Percentiles rank a stretch among this genome's conserved stretches.
These are phyloP conservation scores for Tapera naevia DNA, from an alignment of 2,797 vertebrate species.

Conservation along the genomic window DNA sequence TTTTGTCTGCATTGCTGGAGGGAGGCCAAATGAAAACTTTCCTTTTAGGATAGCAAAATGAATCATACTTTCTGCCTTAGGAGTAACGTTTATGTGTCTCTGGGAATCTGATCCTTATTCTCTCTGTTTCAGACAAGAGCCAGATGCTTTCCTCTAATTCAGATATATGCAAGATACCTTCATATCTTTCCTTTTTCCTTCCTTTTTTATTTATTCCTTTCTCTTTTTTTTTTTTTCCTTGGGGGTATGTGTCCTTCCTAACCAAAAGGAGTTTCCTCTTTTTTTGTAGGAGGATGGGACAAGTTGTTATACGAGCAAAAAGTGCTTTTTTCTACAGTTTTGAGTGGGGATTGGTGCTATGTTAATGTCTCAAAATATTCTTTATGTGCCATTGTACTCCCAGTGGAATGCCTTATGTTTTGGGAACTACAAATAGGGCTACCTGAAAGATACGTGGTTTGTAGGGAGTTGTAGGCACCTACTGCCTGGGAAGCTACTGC, in stretches of 20 bases:
- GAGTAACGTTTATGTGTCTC: background rate
- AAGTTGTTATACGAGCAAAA: background rate
- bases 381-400: background rate
- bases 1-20: background rate
- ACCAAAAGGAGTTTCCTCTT: background rate
- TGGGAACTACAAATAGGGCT: background rate
- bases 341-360: background rate
- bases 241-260: background rate
- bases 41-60: background rate
- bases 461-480: fast-evolving
- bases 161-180: background rate
- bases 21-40: constrained; percentile 12
- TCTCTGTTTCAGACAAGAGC: background rate
- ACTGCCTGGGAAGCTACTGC: background rate
- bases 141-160: background rate
- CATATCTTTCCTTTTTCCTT: background rate
- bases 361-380: background rate
- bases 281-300: background rate
- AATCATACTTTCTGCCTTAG: constrained; percentile 33
- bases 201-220: background rate
- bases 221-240: background rate
- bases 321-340: background rate
- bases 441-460: background rate
- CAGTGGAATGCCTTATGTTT: background rate
- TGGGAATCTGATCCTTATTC: constrained; percentile 7